Base-by-base conservation (phyloP, 2,888 invertebrate species). In the Trissonchulus latispiculum region DNA sequence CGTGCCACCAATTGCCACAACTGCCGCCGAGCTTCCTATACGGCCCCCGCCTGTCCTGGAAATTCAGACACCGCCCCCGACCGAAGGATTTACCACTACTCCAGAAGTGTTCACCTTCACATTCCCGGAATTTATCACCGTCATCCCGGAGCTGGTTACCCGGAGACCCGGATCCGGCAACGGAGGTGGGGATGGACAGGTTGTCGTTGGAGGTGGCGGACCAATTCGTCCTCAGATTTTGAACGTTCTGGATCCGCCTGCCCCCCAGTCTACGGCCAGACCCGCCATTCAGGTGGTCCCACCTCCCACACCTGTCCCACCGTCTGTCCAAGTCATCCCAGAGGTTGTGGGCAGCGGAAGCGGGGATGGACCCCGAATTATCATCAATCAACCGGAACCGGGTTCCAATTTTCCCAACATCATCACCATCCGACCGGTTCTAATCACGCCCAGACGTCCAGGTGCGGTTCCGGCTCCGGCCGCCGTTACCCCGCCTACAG, bases 101-200 rank as follows among this genome's bases (percentile, higher is more conserved):
- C 8, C 48, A 48, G 48, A 48, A 28, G 8, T 15, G 66, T 8
- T 15, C 28, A 72, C 66, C 2, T n/a, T 76, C 73, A 78, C 81
- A 15, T 79, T 81, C 76, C 78, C 81, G 8, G 78, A 80, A 18
- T 80, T 80, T 72, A 75, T 80, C 28, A 81, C 80, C 3, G 77
- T 80, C 3, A 74, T 78, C 35, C 80, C 80, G 18, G 76, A 80
- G 69, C 48, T 79, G 15, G 75, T 78, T 74, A 62, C 73, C 2
- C 68, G 8, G 23, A 8, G 48, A 15, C 48, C 48, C 48, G 48
- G 8, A 48, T 15, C 8, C 48, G 48, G 48, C 8, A n/a, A n/a
- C n/a, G n/a, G n/a, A n/a, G n/a, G n/a, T n/a, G 48, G 48, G 8
- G 48, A 48, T 15, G 48, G 48, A 8, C 8, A 23, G 8, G 23